These are phyloP conservation scores for Notarius lentiginosus DNA, from an alignment of 2,113 vertebrate genomes.

Conservation along the genomic window DNA sequence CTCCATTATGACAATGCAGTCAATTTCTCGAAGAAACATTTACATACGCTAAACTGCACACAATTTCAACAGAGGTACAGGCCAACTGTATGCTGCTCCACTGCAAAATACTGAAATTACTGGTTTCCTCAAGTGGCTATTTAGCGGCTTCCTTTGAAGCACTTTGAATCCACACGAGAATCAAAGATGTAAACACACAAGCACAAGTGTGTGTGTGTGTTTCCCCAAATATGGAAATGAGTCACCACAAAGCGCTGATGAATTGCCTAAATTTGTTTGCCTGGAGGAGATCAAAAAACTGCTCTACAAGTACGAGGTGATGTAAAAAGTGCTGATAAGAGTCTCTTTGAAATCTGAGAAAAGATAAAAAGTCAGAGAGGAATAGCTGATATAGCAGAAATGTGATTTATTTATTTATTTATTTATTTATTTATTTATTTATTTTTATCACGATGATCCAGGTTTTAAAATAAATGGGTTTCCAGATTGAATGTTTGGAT, in stretches of 20 bases:
- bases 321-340: constrained; percentile 18
- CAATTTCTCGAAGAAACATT: constrained; percentile 45
- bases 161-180: background rate
- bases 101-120: constrained; percentile 19
- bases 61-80: constrained; percentile 38
- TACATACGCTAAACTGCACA: constrained; percentile 54
- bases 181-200: too few species aligned
- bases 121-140: constrained; percentile 24
- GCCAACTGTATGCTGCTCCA: background rate
- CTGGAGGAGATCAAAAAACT: constrained; percentile 18
- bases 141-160: constrained; percentile 19
- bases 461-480: constrained; percentile 12
- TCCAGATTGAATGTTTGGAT: constrained; percentile 2
- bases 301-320: constrained; percentile 3
- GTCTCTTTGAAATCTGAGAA: constrained; percentile 14
- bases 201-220: background rate
- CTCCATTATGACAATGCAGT: constrained; percentile 49
- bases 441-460: background rate
- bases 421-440: too few species aligned
- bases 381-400: constrained; percentile 5
- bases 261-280: constrained; percentile 18
- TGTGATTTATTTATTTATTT: background rate
- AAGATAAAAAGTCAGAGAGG: constrained; percentile 7
- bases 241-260: background rate
- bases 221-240: constrained; percentile 9